These are phyloP conservation scores for Mythimna lalbum DNA, from an alignment of 2,888 invertebrate genomes.

Conservation along the genomic window DNA sequence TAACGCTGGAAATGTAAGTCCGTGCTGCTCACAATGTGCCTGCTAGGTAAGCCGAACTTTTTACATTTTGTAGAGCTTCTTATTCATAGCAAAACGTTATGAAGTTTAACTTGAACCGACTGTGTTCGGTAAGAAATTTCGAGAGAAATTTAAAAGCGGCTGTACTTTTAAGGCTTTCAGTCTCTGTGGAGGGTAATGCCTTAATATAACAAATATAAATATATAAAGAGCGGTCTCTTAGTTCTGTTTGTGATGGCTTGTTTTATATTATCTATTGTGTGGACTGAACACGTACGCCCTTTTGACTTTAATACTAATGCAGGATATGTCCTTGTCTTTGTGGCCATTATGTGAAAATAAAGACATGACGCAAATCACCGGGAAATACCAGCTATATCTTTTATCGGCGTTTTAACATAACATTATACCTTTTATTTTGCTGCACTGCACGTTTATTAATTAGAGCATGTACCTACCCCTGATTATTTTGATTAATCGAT, in stretches of 20 bases:
- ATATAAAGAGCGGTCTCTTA: not conserved
- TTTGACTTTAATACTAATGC: slow-evolving; percentile 28
- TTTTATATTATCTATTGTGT: slow-evolving; percentile 13
- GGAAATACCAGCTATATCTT: slow-evolving; percentile 35
- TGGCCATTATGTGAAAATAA: slow-evolving; percentile 36
- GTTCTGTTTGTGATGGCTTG: slow-evolving; percentile 1
- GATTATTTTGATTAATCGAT: slow-evolving; percentile 16
- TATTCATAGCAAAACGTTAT: slow-evolving; percentile 8
- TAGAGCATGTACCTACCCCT: slow-evolving; percentile 11
- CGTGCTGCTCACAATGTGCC: not conserved
- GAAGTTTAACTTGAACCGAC: not conserved
- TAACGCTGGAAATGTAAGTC: not conserved
- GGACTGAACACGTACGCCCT: slow-evolving; percentile 14
- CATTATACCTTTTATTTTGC: slow-evolving; percentile 6
- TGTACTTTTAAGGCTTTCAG: slow-evolving; percentile 19
- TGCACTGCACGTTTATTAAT: slow-evolving; percentile 13
- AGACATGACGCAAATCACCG: slow-evolving; percentile 28
- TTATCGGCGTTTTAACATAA: slow-evolving; percentile 17
- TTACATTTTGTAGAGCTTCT: slow-evolving; percentile 28
- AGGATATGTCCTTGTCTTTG: slow-evolving; percentile 31
- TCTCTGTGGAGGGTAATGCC: not conserved
- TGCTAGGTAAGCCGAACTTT: slow-evolving; percentile 15
- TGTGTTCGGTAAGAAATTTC: slow-evolving; percentile 5
- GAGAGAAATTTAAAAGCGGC: slow-evolving; percentile 11
- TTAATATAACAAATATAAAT: slow-evolving; percentile 2